phyloP scores from a whole-genome alignment of 2,888 invertebrate genomes.

The Periphyllus acericola region DNA sequence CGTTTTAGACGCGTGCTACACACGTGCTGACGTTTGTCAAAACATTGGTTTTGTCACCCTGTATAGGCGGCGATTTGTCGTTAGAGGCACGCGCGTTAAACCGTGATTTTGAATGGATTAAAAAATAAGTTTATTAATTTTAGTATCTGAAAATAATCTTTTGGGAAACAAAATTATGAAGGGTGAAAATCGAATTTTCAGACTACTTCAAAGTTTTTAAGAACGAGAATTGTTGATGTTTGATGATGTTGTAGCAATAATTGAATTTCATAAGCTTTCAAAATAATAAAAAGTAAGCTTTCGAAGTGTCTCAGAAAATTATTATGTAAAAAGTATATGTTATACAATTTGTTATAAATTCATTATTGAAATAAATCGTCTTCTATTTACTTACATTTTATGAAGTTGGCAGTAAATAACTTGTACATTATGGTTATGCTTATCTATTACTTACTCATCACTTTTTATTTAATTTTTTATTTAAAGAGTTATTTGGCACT shows the following conservation, averaged over 20 bases:
- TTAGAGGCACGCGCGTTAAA: slow-evolving; percentile 29
- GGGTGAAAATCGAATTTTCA: neutral
- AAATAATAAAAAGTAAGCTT: neutral
- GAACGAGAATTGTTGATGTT: neutral
- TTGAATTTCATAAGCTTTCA: neutral
- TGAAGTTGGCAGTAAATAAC: neutral
- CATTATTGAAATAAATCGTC: neutral
- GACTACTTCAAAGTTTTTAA: neutral
- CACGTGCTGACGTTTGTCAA: slow-evolving; percentile 50
- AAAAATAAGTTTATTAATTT: slow-evolving; percentile 28
- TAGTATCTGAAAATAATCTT: neutral
- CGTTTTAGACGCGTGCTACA: slow-evolving; percentile 45
- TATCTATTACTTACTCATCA: too few species aligned
- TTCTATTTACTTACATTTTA: neutral
- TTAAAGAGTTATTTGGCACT: too few species aligned
- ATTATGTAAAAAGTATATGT: neutral
- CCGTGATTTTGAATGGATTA: slow-evolving; percentile 39
- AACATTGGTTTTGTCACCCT: slow-evolving; percentile 50
- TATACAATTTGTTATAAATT: neutral
- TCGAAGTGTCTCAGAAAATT: neutral
- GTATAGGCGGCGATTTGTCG: neutral
- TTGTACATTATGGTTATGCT: neutral
- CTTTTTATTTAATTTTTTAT: too few species aligned
- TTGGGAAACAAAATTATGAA: neutral
- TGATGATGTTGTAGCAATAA: neutral